Percentiles rank a stretch among this genome's conserved stretches.
Evolutionary conservation across 2,797 vertebrate species (phyloP).

Genomic region (Rhincodon typus): DNA sequence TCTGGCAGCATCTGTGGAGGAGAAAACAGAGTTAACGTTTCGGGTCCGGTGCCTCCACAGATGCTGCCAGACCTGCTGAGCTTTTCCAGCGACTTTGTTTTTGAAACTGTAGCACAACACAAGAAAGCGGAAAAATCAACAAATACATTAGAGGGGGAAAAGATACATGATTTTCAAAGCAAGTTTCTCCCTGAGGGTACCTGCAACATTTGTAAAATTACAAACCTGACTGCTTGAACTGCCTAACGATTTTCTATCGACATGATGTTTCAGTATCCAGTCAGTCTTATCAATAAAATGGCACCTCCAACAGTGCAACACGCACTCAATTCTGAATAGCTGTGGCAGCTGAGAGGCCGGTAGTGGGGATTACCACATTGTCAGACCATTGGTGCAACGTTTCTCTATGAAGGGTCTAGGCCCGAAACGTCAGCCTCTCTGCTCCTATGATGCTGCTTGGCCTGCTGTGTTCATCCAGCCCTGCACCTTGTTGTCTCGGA

Average conservation of each 20-base stretch:
- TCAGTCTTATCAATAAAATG: background rate
- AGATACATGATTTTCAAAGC: background rate
- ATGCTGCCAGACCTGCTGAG: no score
- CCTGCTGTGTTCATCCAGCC: no score
- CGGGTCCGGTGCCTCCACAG: no score
- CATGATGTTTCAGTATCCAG: background rate
- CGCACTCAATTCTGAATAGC: background rate
- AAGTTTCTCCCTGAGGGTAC: background rate
- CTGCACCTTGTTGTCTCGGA: no score
- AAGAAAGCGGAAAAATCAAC: background rate
- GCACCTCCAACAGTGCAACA: background rate
- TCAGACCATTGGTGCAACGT: no score
- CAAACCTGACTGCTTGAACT: background rate
- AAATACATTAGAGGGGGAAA: background rate
- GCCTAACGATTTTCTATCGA: background rate
- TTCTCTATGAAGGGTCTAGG: no score
- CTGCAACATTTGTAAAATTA: background rate
- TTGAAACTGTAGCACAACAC: background rate
- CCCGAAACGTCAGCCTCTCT: no score
- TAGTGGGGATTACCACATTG: background rate
- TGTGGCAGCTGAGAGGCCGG: background rate
- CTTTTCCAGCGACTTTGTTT: no score
- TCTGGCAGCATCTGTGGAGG: no score
- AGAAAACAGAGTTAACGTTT: no score
- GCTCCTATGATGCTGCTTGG: no score